Evolutionary conservation across 1,140 invertebrate species (phyloP).

Genomic region (Brachionus manjavacas): DNA sequence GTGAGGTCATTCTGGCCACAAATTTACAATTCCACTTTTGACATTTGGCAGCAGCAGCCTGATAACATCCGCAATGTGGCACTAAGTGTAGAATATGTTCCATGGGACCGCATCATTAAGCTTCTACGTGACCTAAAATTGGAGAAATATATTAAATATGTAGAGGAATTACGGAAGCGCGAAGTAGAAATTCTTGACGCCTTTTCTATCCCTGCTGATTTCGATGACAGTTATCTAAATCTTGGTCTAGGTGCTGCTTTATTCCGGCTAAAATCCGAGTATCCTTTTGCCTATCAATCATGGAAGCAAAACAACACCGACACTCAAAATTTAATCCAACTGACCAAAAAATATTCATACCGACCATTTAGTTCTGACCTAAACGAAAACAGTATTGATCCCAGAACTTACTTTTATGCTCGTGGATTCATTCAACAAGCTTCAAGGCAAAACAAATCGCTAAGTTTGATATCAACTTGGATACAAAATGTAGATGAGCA

Average conservation of each 20-base stretch:
- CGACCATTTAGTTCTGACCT: conserved; percentile 47
- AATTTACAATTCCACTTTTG: conserved; percentile 46
- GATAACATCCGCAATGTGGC: conserved; percentile 47
- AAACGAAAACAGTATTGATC: conserved; percentile 49
- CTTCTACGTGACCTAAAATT: conserved; percentile 47
- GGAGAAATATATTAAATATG: conserved; percentile 44
- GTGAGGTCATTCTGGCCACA: conserved; percentile 51
- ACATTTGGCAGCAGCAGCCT: conserved; percentile 47
- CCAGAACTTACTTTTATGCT: conserved; percentile 50
- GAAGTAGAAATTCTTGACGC: conserved; percentile 38
- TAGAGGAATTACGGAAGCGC: conserved; percentile 33
- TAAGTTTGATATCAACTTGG: conserved; percentile 51
- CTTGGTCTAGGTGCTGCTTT: conserved; percentile 49
- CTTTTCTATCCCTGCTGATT: conserved; percentile 53
- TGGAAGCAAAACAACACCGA: conserved; percentile 48
- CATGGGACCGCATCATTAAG: conserved; percentile 46
- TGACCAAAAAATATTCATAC: conserved; percentile 50
- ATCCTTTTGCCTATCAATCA: conserved; percentile 43
- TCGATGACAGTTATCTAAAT: conserved; percentile 54
- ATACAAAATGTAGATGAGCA: conserved; percentile 49
- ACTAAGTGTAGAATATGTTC: conserved; percentile 45
- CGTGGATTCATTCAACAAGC: conserved; percentile 47
- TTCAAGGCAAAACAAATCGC: conserved; percentile 42
- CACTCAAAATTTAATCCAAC: conserved; percentile 46
- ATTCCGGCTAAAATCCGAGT: conserved; percentile 42